Base-by-base conservation (phyloP, 2,113 vertebrate genomes). In the Mesocricetus auratus region DNA sequence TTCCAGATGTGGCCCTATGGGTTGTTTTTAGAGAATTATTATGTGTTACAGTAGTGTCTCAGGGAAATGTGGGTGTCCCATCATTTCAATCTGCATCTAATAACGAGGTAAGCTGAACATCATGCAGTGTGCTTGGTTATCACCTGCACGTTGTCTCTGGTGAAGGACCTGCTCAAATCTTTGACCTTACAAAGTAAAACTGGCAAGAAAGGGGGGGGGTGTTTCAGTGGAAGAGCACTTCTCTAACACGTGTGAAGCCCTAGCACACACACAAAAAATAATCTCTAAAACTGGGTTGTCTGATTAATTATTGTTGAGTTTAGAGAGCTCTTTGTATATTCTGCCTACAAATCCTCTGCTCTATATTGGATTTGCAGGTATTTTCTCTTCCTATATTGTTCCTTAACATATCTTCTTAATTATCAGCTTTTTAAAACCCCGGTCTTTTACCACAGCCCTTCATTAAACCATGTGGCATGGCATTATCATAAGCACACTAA, bases 231-330 rank as follows among this genome's bases (percentile, higher is more conserved):
- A 13, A 21, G 33, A 68, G 19, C 31, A 33, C 19, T 36, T 86
- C 62, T 17, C 42, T 50, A 68, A 31, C 5, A 50, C 5, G 31
- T 50, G 39, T 66, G 81, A 83, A 11, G 36, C 3, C 60, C 82
- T 11, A 16, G 39, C 39, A 85, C 82, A 45, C 16, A 64, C 60
- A 66, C n/a, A n/a, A n/a, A n/a, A 31, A 31, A 58, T 12, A 22
- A 83, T 58, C 58, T 64, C 60, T 26, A 85, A 45, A 86, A 64
- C 31, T 33, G 42, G 19, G 29, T 78, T 92, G 45, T 92, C 77
- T 94, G 3, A 53, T 92, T 92, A 73, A 45, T 90, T 92, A 85
- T 2, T 90, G n/a, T 86, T 92, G 86, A 86, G 17, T 81, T 96
- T 91, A 69, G 24, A 91, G 24, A 94, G 60, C 90, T 90, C 56